Evolutionary conservation across 2,888 invertebrate genomes (phyloP), one percentile per base, ranked within the genome.

Genomic region (Hartigia nigra): DNA sequence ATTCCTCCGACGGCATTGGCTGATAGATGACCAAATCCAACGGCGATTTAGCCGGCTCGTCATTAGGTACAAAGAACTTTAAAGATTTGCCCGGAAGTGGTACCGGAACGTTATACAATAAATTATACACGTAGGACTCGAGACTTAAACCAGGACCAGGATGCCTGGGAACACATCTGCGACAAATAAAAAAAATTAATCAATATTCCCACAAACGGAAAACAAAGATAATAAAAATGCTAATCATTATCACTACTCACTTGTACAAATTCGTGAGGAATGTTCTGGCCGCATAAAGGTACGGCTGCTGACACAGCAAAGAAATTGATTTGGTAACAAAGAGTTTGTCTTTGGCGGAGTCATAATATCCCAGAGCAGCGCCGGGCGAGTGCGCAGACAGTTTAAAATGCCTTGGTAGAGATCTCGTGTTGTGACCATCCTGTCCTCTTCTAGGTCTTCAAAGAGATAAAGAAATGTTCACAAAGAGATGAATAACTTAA

Each of bases 251-350:
- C 37, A 78, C 70, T 70, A 90, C 93, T 93, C 92, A 96, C 96
- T 95, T 95, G 92, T 97, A 96, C 86, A 98, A 94, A 93, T 97
- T 97, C 89, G 95, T 95, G 91, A 98, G 94, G 93, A 98, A 97
- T 90, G 95, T 94, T 92, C 96, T 95, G 79, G 97, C 95, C 83
- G 97, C 96, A 91, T 96, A 95, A 76, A 98, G 96, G 92, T 98
- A 97, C 37, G 99, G 97, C 87, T 96, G 95, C 92, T 97, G 97
- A 90, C 97, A 97, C 87, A 99, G 95, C 82, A 99, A 94, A 84
- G 97, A 97, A 91, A 99, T 96, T 92, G 97, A 97, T 94, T 99
- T 99, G 86, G 98, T 96, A 89, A 98, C 99, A 93, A 95, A 98
- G 83, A 99, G 94, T 92, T 96, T 96, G 93, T 99, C 99, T 93